A percentile compares a stretch with the other conserved stretches of the same genome.
phyloP scores from a whole-genome alignment of 1,140 invertebrate species.

The Chrysomallon squamiferum region DNA sequence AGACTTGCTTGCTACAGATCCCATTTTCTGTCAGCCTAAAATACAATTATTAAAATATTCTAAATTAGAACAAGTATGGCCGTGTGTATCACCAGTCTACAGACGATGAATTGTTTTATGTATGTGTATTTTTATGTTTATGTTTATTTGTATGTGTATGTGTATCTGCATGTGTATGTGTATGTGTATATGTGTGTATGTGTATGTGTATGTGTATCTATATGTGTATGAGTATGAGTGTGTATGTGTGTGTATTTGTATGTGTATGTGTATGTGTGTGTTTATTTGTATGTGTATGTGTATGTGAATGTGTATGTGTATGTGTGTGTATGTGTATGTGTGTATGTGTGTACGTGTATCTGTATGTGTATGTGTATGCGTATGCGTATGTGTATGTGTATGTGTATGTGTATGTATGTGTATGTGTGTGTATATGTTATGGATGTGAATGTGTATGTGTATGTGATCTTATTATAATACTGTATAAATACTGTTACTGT shows the following conservation, averaged over 20 bases:
- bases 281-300: not conserved
- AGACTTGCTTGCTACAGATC: no score
- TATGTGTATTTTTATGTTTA: not conserved
- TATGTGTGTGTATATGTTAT: not conserved
- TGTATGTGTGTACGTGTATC: no score
- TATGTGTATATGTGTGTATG: not conserved
- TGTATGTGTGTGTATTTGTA: no score
- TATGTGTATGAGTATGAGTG: not conserved
- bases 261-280: not conserved
- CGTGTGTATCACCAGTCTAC: no score
- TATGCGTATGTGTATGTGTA: not conserved
- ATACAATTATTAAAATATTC: no score
- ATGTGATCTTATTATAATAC: not conserved
- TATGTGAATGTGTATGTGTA: no score
- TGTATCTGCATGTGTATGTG: not conserved
- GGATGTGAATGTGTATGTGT: not conserved
- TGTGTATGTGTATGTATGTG: not conserved
- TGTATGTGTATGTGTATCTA: not conserved
- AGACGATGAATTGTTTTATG: no score
- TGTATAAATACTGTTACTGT: no score
- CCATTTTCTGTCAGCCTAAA: no score
- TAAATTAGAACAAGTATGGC: no score
- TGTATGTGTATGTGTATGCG: not conserved
- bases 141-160: not conserved
- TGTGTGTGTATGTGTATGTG: no score